Conservation (phyloP, 2,113 vertebrate genomes). For the Oreochromis niloticus region DNA sequence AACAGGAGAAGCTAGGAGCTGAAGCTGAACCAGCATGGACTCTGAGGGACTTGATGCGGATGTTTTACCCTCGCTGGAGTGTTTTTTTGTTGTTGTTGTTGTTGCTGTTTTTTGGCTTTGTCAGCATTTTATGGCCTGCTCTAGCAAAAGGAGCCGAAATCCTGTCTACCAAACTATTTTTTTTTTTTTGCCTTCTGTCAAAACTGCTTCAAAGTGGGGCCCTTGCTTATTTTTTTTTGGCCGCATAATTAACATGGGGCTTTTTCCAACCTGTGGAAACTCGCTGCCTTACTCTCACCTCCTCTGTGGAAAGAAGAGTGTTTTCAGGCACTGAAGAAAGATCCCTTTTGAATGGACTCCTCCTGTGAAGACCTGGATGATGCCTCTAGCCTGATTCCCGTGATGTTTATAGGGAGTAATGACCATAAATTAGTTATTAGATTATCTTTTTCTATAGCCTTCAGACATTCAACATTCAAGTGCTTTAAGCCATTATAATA, state of each 20-base stretch:
- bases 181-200: accelerated
- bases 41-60: not conserved
- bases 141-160: not conserved
- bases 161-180: not conserved
- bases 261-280: not conserved
- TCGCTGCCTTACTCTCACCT: not conserved
- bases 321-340: not conserved
- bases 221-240: not conserved
- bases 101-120: not conserved
- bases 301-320: not conserved
- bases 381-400: not conserved
- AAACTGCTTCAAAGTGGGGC: not conserved
- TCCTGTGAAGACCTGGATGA: not conserved
- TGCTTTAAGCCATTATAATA: not conserved
- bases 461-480: not conserved
- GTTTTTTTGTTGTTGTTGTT: not conserved
- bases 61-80: not conserved
- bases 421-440: not conserved
- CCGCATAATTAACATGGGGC: not conserved
- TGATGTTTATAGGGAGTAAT: not conserved
- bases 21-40: not conserved
- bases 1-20: not conserved
- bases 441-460: not conserved
- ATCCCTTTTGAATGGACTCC: not conserved
- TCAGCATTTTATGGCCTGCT: not conserved